phyloP scores from a whole-genome alignment of 1,140 invertebrate species.

The Ylistrum balloti region DNA sequence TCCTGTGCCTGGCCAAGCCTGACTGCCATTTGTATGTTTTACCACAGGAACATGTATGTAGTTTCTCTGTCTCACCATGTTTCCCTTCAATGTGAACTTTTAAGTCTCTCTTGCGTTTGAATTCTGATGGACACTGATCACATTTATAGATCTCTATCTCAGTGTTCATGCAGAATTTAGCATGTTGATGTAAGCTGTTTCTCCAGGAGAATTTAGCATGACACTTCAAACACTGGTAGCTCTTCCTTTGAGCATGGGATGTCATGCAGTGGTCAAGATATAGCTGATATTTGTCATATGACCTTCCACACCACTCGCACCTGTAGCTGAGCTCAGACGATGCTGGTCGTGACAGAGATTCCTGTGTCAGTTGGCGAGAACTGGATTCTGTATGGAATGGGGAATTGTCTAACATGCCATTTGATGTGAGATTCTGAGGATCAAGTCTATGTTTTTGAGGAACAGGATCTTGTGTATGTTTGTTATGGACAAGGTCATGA shows the following conservation, averaged over 20 bases:
- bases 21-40: neutral
- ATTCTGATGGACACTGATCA: neutral
- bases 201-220: neutral
- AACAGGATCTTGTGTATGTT: neutral
- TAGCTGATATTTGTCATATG: neutral
- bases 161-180: neutral
- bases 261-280: conserved; percentile 11
- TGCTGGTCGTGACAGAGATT: neutral
- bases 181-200: neutral
- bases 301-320: neutral
- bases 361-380: neutral
- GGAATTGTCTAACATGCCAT: neutral
- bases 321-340: neutral
- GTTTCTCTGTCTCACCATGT: neutral
- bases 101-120: neutral
- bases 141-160: neutral
- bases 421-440: neutral
- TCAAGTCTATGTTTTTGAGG: neutral
- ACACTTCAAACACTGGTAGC: neutral
- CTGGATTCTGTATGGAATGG: neutral
- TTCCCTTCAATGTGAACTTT: neutral
- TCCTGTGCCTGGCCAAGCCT: neutral
- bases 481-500: neutral
- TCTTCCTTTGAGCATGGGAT: neutral
- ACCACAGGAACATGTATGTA: neutral